phyloP scores from a whole-genome alignment of 2,888 invertebrate genomes.

The Aproaerema taeniolella region DNA sequence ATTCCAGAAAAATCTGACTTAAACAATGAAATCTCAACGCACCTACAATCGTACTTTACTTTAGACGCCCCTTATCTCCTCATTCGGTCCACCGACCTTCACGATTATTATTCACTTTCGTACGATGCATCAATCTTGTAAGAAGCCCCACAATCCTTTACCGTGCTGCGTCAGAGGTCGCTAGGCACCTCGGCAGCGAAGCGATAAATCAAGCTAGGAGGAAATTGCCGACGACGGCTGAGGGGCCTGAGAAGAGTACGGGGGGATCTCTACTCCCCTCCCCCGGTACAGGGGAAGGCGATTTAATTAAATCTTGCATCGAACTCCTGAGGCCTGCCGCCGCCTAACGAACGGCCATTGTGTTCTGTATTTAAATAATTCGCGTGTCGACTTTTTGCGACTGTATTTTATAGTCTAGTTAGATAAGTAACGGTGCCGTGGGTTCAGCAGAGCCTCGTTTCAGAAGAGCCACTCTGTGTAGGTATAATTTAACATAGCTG shows the following conservation, averaged over 20 bases:
- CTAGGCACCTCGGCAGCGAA: conserved; percentile 46
- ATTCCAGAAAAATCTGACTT: too few species aligned
- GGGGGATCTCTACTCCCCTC: conserved; percentile 4
- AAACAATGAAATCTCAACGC: too few species aligned
- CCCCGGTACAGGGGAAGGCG: conserved; percentile 51
- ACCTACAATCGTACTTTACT: too few species aligned
- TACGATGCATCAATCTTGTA: conserved; percentile 33
- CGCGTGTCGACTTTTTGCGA: conserved; percentile 66
- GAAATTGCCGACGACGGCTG: conserved; percentile 64
- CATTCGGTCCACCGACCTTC: conserved; percentile 19
- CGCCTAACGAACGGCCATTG: conserved; percentile 74
- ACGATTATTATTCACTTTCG: conserved; percentile 1
- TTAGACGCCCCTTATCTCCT: too few species aligned
- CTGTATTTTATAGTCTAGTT: too few species aligned
- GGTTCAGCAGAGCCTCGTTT: too few species aligned
- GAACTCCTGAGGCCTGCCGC: conserved; percentile 74
- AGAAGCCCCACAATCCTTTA: conserved; percentile 65
- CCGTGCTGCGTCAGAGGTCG: conserved; percentile 29
- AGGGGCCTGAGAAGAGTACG: conserved; percentile 23
- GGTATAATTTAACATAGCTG: too few species aligned
- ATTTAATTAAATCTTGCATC: conserved; percentile 81
- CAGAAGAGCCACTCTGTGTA: too few species aligned
- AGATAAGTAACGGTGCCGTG: too few species aligned
- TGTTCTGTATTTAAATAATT: conserved; percentile 76
- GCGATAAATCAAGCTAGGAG: conserved; percentile 76